Evolutionary conservation across 2,113 vertebrate species (phyloP).

Genomic region (Paraplagusia blochii): DNA sequence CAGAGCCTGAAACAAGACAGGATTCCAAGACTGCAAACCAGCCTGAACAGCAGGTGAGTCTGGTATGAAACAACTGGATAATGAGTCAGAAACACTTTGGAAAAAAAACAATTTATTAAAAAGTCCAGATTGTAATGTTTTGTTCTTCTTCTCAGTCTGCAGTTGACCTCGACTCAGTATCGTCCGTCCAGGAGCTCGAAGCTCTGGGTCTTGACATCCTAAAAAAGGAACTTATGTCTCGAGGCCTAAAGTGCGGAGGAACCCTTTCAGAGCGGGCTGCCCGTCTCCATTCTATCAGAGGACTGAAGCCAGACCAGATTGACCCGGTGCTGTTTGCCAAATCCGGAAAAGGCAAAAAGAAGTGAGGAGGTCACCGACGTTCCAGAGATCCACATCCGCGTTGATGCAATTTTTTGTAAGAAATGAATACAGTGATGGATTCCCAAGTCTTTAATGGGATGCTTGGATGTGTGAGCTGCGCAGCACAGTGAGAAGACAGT

Average conservation of each 20-base stretch:
- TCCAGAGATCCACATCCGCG: not conserved
- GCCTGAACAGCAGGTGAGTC: no score
- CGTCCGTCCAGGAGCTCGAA: conserved; percentile 74
- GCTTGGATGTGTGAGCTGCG: not conserved
- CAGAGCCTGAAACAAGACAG: not conserved
- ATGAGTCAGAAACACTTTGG: not conserved
- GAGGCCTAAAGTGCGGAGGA: conserved; percentile 92
- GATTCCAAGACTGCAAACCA: not conserved
- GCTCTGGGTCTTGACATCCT: conserved; percentile 83
- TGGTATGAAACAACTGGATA: no score
- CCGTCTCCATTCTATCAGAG: conserved; percentile 83
- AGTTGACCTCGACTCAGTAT: conserved; percentile 14
- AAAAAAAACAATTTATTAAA: not conserved
- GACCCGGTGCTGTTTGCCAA: conserved; percentile 82
- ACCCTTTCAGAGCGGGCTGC: conserved; percentile 84
- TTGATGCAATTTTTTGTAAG: not conserved
- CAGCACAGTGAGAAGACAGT: conserved; percentile 8
- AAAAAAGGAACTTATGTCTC: conserved; percentile 79
- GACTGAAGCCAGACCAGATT: conserved; percentile 77
- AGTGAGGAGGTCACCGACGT: conserved; percentile 60
- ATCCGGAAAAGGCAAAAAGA: conserved; percentile 74
- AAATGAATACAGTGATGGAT: not conserved
- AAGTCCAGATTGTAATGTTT: not conserved
- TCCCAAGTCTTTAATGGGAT: no score
- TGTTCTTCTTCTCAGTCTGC: not conserved